phyloP scores from a whole-genome alignment of 2,797 vertebrate genomes.

The Acanthurus leucopareius region DNA sequence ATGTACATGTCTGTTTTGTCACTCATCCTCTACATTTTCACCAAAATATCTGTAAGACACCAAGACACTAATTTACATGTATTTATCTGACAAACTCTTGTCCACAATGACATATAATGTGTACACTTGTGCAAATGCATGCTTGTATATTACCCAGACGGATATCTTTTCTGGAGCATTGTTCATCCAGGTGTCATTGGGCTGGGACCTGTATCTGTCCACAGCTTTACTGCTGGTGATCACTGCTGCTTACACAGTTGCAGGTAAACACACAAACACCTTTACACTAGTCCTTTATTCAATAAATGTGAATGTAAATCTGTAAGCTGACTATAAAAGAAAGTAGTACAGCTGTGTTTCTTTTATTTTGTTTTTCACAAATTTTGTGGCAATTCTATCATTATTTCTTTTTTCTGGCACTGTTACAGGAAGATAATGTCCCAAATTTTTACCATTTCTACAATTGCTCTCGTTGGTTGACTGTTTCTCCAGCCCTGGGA shows the following conservation, averaged over 20 bases:
- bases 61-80: background rate
- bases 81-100: background rate
- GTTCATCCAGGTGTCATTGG: constrained; percentile 92
- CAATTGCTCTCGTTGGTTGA: too few species aligned
- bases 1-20: constrained; percentile 94
- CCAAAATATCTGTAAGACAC: constrained; percentile 94
- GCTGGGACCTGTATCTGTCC: constrained; percentile 96
- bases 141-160: constrained; percentile 81
- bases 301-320: too few species aligned
- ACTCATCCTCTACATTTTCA: constrained; percentile 95
- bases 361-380: too few species aligned
- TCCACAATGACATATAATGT: background rate
- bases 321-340: too few species aligned
- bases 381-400: too few species aligned
- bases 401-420: too few species aligned
- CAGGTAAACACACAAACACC: constrained; percentile 81
- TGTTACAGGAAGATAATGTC: too few species aligned
- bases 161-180: constrained; percentile 94
- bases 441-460: too few species aligned
- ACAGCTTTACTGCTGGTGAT: constrained; percentile 89
- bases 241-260: constrained; percentile 93
- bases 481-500: too few species aligned
- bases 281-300: background rate
- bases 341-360: too few species aligned
- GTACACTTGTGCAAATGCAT: background rate